These are phyloP conservation scores for Mastomys coucha DNA, from an alignment of 2,113 vertebrate species.

Conservation along the genomic window DNA sequence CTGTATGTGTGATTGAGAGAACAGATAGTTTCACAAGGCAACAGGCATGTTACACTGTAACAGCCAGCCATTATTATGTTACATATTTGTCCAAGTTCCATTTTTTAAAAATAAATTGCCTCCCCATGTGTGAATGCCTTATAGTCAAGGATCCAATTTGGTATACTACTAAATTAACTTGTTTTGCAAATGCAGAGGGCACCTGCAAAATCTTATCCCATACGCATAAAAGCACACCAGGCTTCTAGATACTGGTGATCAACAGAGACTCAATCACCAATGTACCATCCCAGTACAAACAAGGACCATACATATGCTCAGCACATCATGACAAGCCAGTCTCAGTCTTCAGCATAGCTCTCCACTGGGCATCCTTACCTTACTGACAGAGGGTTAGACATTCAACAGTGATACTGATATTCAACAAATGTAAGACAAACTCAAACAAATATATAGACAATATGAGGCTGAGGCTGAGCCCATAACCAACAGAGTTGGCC, in stretches of 20 bases:
- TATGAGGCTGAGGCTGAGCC: neutral
- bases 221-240: neutral
- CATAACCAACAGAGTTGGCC: neutral
- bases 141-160: neutral
- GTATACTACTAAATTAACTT: neutral
- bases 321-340: neutral
- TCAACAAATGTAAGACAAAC: neutral
- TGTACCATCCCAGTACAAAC: neutral
- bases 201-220: neutral
- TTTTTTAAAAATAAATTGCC: neutral
- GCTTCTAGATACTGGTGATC: neutral
- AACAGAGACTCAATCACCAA: neutral
- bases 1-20: neutral
- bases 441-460: neutral
- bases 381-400: neutral
- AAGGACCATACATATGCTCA: neutral
- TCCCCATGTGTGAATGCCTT: neutral
- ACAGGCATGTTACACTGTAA: neutral
- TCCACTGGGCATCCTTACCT: neutral
- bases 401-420: neutral
- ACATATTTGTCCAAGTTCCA: neutral
- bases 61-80: neutral
- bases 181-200: neutral
- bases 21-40: neutral
- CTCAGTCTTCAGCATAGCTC: neutral